Base-by-base conservation (phyloP, 2,797 vertebrate species). In the Coregonus ussuriensis region DNA sequence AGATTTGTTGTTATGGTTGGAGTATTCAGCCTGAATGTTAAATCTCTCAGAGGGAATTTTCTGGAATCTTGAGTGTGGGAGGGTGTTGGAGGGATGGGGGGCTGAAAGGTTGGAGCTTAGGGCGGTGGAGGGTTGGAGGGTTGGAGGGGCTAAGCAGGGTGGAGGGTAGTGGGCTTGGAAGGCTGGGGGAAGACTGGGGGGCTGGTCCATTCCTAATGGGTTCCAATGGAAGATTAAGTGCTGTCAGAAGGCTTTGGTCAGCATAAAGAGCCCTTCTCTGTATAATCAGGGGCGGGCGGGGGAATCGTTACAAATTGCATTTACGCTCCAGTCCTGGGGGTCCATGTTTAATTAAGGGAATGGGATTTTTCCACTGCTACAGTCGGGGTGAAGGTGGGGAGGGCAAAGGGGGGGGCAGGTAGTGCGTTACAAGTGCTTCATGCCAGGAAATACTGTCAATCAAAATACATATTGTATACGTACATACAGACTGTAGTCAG, bases 251-350 rank as follows among this genome's bases (percentile, higher is more conserved):
- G 84, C 90, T 87, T 87, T 85, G 90, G 92, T 95, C 94, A 94
- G 93, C 94, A 93, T 91, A 90, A 94, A 91, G 86, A 88, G 77
- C 63, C 69, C 78, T 80, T 78, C 84, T 88, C 81, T 78, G 84
- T 89, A 88, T 92, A 92, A 93, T 91, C 91, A 76, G 72, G 25
- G 6, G 6, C 5, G 1, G 68, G 68, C n/a, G 65, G 78, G 88
- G 88, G 88, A 92, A 93, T 94, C 91, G 77, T 91, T 94, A 90
- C 90, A 91, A 93, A 95, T 94, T 92, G 85, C 88, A 89, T 94
- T 90, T 89, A 6, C 89, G 87, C 78, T 82, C 63, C 75, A 78
- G 83, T 89, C 85, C 89, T 87, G 83, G 82, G 91, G 92, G 89
- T 87, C 84, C 76, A 73, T 84, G 89, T 93, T 95, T 94, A 94